Evolutionary conservation across 2,888 invertebrate genomes (phyloP).

Genomic region (Orchestes rusci): DNA sequence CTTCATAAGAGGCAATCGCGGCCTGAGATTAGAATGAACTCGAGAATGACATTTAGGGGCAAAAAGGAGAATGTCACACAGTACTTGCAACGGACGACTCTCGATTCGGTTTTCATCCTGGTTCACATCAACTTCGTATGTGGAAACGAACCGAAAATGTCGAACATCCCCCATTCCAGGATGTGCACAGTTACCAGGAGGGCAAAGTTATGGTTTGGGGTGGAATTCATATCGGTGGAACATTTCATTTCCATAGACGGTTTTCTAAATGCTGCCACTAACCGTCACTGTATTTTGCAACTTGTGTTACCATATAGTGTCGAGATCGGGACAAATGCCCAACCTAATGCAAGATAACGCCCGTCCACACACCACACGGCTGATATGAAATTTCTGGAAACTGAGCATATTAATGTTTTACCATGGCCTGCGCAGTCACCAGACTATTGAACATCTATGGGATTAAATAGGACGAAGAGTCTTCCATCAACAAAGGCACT

Average conservation of each 20-base stretch:
- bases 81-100: background rate
- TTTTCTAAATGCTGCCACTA: background rate
- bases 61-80: background rate
- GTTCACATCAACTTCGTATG: background rate
- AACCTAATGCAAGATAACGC: background rate
- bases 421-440: background rate
- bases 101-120: background rate
- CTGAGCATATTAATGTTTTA: background rate
- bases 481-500: too few relatives aligned
- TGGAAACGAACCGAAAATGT: background rate
- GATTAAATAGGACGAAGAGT: background rate
- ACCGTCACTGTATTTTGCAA: background rate
- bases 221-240: background rate
- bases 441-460: background rate
- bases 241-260: too few relatives aligned
- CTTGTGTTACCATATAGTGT: background rate
- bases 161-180: background rate
- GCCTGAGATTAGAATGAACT: background rate
- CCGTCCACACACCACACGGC: background rate
- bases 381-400: background rate
- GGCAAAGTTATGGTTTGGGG: too few relatives aligned
- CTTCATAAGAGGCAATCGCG: background rate
- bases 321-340: background rate
- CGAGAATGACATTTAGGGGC: background rate
- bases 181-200: background rate